Evolutionary conservation across 2,113 vertebrate genomes (phyloP), one percentile per base, ranked within the genome.

Genomic region (Ochotona curzoniae): DNA sequence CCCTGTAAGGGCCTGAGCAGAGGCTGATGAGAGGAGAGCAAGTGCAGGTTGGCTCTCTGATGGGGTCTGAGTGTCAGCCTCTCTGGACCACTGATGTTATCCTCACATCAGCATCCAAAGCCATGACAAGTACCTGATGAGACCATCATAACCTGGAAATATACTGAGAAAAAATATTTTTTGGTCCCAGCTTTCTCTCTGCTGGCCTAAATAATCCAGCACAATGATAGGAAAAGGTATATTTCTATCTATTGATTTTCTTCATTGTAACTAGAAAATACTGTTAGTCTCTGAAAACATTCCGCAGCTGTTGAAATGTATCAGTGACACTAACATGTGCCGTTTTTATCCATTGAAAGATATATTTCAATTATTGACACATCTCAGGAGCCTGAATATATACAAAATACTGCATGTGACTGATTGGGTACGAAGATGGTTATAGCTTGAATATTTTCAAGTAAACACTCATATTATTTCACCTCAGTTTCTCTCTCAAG

Each of bases 401-500:
- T 78, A 9, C 70, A n/a, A 86, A 76, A 70, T 30, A 82, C 38
- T 44, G 38, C 38, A 44, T 44, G 38, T 44, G 38, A 44, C 38
- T 44, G 38, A 44, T 44, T 44, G 38, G 38, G 38, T 44, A 44
- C 6, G 38, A 44, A 44, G 38, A 44, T 44, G 38, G 38, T 44
- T 44, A 6, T 44, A 44, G 6, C 38, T 44, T 44, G 38, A 44
- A 44, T 44, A 44, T 60, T 73, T 79, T 54, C 38, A 32, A 83
- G 28, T 17, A 64, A 78, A 64, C 49, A 78, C 14, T 78, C 28
- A 49, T 87, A 83, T 92, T 26, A 30, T 75, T 88, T 89, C 66
- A 18, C 32, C 57, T 85, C 81, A 63, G 14, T 61, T 38, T 74
- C 9, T 47, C n/a, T 21, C 63, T 5, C 70, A 61, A 85, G 69